These are phyloP conservation scores for Fratercula arctica DNA, from an alignment of 2,797 vertebrate species.

Conservation along the genomic window DNA sequence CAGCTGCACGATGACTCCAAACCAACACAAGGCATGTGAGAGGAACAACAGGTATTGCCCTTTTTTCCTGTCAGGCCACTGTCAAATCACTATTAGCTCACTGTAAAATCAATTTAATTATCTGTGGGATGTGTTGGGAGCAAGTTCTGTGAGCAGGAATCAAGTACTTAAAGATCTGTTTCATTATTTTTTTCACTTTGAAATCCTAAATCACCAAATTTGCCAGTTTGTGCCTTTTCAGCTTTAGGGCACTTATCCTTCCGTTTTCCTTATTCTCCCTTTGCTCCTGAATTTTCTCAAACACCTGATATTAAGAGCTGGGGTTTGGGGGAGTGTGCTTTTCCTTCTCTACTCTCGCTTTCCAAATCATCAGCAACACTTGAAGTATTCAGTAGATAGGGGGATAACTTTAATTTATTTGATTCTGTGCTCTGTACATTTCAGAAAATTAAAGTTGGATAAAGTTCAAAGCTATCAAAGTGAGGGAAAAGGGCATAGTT, in stretches of 20 bases:
- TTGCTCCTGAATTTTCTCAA: neutral
- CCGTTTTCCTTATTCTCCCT: neutral
- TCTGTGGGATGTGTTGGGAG: neutral
- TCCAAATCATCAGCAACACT: neutral
- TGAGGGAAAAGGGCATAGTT: neutral
- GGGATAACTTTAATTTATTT: neutral
- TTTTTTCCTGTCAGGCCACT: neutral
- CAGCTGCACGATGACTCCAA: neutral
- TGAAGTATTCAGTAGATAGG: neutral
- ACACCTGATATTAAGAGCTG: neutral
- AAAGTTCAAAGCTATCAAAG: neutral
- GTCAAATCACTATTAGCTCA: neutral
- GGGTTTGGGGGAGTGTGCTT: rapidly evolving
- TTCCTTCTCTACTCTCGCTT: neutral
- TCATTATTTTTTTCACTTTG: neutral
- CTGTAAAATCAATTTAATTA: neutral
- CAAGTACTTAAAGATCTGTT: neutral
- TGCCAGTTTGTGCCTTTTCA: neutral
- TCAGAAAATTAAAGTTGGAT: neutral
- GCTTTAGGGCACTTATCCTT: neutral
- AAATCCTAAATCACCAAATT: neutral
- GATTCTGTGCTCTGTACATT: neutral
- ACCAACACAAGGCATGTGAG: neutral
- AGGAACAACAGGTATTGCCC: neutral
- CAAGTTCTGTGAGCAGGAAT: neutral